Conservation (phyloP, 2,797 vertebrate species). For the Danio albolineatus region DNA sequence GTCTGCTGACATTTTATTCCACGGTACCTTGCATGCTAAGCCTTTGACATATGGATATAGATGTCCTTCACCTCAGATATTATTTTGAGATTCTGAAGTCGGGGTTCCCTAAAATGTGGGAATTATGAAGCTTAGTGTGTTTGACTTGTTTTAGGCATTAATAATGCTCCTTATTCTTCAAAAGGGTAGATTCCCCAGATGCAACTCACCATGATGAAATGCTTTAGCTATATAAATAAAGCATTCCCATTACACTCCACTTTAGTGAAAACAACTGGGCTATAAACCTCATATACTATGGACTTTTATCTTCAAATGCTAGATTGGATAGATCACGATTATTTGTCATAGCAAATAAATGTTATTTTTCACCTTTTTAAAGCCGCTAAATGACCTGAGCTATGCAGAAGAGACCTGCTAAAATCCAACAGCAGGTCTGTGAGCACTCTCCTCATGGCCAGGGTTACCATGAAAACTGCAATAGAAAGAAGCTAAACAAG, state of each 20-base stretch:
- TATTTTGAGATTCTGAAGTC: slow-evolving; percentile 59
- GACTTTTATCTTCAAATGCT: not conserved
- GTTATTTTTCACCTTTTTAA: not conserved
- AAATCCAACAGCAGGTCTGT: slow-evolving; percentile 11
- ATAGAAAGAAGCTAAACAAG: slow-evolving; percentile 63
- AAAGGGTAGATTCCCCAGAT: not conserved
- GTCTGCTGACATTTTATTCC: slow-evolving; percentile 78
- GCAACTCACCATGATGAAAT: not conserved
- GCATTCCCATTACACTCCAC: not conserved
- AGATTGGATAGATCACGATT: not conserved
- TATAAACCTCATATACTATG: not conserved
- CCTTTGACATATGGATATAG: slow-evolving; percentile 68
- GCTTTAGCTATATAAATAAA: slow-evolving; percentile 1
- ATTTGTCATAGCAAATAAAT: not conserved
- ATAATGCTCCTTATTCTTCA: slow-evolving; percentile 13
- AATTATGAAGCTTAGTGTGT: slow-evolving; percentile 59
- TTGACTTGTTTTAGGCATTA: slow-evolving; percentile 21
- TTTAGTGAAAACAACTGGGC: not conserved
- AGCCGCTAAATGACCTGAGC: slow-evolving; percentile 13
- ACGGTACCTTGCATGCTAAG: slow-evolving; percentile 61
- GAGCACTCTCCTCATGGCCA: slow-evolving; percentile 37
- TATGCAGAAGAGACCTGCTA: not conserved
- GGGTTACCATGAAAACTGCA: slow-evolving; percentile 36
- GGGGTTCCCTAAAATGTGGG: slow-evolving; percentile 58
- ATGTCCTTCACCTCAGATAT: slow-evolving; percentile 76